These are phyloP conservation scores for Tadarida brasiliensis DNA, from an alignment of 2,797 vertebrate species.

Conservation along the genomic window DNA sequence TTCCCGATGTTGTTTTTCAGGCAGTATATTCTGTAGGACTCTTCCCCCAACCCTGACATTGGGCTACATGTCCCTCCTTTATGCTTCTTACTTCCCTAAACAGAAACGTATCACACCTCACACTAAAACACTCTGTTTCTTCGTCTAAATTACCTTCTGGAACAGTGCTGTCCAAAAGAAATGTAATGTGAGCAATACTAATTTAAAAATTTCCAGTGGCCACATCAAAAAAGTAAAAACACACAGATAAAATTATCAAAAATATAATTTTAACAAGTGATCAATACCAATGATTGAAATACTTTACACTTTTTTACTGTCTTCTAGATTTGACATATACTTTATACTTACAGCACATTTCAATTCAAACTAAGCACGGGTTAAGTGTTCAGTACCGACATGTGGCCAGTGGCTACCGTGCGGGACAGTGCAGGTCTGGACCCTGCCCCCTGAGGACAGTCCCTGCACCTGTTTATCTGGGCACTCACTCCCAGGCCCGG, in stretches of 20 bases:
- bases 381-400: background rate
- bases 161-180: background rate
- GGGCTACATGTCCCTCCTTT: background rate
- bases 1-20: background rate
- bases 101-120: background rate
- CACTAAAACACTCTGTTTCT: background rate
- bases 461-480: background rate
- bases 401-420: background rate
- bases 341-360: background rate
- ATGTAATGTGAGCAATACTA: background rate
- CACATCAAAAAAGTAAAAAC: background rate
- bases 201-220: background rate
- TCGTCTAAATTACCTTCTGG: background rate
- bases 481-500: background rate
- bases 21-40: background rate
- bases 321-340: background rate
- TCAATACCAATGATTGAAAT: background rate
- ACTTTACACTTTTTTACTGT: background rate
- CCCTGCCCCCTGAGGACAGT: background rate
- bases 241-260: conserved; percentile 21
- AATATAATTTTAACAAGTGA: background rate
- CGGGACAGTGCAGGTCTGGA: background rate
- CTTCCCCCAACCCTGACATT: background rate
- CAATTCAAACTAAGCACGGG: background rate
- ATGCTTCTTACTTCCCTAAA: background rate